Evolutionary conservation across 2,113 vertebrate species (phyloP).

Genomic region (Oxyura jamaicensis): DNA sequence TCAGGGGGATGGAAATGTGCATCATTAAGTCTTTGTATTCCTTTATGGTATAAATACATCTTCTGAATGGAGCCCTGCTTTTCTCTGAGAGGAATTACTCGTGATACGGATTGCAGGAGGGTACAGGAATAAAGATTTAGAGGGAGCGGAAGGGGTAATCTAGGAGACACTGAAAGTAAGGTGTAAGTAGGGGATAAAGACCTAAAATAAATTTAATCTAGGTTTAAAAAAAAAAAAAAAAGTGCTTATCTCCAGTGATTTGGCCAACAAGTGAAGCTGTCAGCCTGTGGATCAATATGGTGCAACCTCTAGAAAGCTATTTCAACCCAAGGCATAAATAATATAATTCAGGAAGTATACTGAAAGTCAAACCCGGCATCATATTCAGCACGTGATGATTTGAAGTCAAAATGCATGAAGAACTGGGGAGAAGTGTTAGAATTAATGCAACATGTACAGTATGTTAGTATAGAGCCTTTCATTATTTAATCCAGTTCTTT

Average conservation of each 20-base stretch:
- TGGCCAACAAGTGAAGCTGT: not conserved
- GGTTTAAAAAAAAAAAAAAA: not conserved
- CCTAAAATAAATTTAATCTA: not conserved
- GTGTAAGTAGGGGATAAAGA: not conserved
- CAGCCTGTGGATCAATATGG: not conserved
- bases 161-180: not conserved
- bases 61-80: not conserved
- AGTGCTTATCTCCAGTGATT: not conserved
- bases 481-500: slow-evolving; percentile 57
- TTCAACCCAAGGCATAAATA: slow-evolving; percentile 4
- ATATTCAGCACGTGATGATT: not conserved
- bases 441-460: not conserved
- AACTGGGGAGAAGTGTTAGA: not conserved
- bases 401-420: not conserved
- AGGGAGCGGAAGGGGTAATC: not conserved
- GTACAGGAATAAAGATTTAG: not conserved
- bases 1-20: not conserved
- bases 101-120: not conserved
- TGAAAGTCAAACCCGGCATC: not conserved
- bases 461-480: not conserved
- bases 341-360: not conserved
- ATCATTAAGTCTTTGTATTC: not conserved
- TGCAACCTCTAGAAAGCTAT: slow-evolving; percentile 6
- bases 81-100: not conserved
- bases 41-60: not conserved